Evolutionary conservation across 1,140 invertebrate genomes (phyloP).

Genomic region (Philopotamus ludificatus): DNA sequence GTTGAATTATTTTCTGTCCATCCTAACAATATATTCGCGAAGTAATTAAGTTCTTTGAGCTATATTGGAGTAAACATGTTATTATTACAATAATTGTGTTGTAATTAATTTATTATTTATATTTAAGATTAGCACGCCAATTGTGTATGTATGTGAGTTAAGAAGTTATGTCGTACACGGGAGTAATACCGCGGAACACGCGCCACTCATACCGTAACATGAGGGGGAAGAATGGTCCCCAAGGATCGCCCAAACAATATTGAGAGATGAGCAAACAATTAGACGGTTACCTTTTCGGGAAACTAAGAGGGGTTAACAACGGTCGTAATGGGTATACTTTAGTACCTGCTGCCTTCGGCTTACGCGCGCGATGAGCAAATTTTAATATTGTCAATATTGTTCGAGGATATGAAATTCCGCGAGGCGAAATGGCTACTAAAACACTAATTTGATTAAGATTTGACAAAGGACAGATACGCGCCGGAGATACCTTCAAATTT

Average conservation of each 20-base stretch:
- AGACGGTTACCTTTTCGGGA: slow-evolving; percentile 42
- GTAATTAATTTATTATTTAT: too few species aligned
- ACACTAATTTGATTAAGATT: slow-evolving; percentile 42
- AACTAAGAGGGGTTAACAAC: slow-evolving; percentile 37
- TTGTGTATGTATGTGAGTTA: too few species aligned
- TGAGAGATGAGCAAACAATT: slow-evolving; percentile 44
- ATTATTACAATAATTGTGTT: too few species aligned
- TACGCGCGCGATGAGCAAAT: slow-evolving; percentile 33
- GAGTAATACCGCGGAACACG: too few species aligned
- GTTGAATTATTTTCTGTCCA: too few species aligned
- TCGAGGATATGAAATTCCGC: slow-evolving; percentile 22
- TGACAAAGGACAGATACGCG: slow-evolving; percentile 42
- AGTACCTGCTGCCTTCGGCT: background rate
- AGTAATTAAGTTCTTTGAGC: too few species aligned
- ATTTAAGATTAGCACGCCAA: background rate
- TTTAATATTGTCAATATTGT: slow-evolving; percentile 43
- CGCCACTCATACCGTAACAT: too few species aligned
- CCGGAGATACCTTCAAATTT: slow-evolving; percentile 25
- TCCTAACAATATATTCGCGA: too few species aligned
- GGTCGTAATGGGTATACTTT: slow-evolving; percentile 32
- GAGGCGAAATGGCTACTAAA: slow-evolving; percentile 24
- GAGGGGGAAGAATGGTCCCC: slow-evolving; percentile 35
- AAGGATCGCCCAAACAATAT: slow-evolving; percentile 41
- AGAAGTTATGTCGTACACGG: too few species aligned
- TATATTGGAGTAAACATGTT: too few species aligned